phyloP scores from a whole-genome alignment of 2,113 vertebrate genomes.

The Erythrocercus mccallii region DNA sequence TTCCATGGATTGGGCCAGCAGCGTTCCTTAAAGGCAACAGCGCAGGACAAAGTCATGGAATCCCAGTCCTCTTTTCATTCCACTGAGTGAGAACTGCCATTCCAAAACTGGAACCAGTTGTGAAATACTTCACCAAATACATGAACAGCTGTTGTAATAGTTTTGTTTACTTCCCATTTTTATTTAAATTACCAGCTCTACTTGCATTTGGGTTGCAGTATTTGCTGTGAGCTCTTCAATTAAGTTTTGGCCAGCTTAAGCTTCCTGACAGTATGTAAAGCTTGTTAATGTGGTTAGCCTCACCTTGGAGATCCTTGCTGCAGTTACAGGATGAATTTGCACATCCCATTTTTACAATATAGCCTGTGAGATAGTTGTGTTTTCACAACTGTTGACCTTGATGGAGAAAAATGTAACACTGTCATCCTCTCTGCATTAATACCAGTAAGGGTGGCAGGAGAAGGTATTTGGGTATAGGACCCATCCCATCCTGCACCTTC shows the following conservation, averaged over 20 bases:
- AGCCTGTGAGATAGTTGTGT: not conserved
- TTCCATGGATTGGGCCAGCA: not conserved
- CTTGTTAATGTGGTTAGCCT: not conserved
- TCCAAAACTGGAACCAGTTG: not conserved
- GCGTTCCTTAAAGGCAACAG: not conserved
- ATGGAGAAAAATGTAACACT: not conserved
- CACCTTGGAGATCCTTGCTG: not conserved
- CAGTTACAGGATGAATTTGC: not conserved
- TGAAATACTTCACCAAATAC: conserved; percentile 10
- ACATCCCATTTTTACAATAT: not conserved
- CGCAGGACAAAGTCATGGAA: not conserved
- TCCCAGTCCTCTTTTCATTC: not conserved
- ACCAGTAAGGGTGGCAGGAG: not conserved
- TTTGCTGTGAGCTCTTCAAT: not conserved
- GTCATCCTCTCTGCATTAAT: not conserved
- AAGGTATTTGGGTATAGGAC: not conserved
- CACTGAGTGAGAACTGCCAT: not conserved
- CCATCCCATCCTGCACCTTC: not conserved
- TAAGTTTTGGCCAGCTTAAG: not conserved
- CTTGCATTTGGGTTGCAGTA: not conserved
- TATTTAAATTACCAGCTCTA: not conserved
- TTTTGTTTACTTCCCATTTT: conserved; percentile 50
- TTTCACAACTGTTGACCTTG: not conserved
- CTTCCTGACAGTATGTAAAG: not conserved
- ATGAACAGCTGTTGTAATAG: conserved; percentile 12